Conservation (phyloP, 2,113 vertebrate genomes). For the Phainopepla nitens region DNA sequence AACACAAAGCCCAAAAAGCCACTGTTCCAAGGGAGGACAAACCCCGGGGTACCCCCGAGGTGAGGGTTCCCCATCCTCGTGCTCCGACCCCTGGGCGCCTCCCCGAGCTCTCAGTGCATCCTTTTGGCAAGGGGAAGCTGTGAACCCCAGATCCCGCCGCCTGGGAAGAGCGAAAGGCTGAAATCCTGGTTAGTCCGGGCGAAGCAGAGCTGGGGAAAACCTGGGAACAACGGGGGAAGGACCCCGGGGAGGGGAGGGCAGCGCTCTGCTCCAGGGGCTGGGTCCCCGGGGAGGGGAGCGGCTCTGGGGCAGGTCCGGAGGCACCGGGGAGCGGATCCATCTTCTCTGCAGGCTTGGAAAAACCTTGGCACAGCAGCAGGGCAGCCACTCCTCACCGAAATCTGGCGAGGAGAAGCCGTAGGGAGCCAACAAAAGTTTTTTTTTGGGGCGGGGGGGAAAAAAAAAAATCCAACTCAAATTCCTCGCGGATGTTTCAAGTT, state of each 20-base stretch:
- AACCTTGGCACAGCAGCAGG: fast-evolving
- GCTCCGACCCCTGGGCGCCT: background rate
- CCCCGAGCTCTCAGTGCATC: background rate
- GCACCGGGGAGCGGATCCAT: background rate
- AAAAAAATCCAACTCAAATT: background rate
- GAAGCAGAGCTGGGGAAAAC: background rate
- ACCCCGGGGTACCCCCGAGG: background rate
- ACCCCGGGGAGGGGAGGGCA: fast-evolving
- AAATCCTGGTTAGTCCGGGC: background rate
- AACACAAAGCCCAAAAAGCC: no score
- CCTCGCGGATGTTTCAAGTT: background rate
- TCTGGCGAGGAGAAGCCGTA: background rate
- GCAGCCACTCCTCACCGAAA: background rate
- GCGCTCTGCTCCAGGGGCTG: background rate
- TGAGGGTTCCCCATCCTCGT: background rate
- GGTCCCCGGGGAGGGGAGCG: fast-evolving
- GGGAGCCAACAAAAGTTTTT: background rate
- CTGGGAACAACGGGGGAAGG: background rate
- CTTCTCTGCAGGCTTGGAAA: background rate
- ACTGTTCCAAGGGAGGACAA: background rate
- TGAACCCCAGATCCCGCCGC: background rate
- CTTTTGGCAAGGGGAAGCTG: background rate
- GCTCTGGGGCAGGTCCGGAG: background rate
- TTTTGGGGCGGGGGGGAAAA: background rate
- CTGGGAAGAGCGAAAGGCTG: background rate